Base-by-base conservation (phyloP, 2,888 invertebrate species). In the Pachliopta kotzebuea region DNA sequence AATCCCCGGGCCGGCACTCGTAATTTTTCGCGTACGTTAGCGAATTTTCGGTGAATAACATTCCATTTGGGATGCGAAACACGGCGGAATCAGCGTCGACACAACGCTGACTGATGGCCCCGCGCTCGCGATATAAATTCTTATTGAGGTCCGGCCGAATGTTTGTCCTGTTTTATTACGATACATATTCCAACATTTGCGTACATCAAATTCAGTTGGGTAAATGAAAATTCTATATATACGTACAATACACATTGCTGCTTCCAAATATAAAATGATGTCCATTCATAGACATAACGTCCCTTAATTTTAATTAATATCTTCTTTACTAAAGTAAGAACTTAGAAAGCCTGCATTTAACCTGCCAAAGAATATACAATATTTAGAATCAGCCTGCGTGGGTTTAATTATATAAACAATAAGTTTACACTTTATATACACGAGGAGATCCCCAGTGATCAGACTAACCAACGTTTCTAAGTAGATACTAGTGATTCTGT, bases 11-110 rank as follows among this genome's bases (percentile, higher is more conserved):
- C 45, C 79, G 84, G 84, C 78, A 78, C 79, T 82, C 86, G 90
- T 90, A 90, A 90, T 91, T 90, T 91, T 90, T 89, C 84, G 86
- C 90, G 86, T 86, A 86, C 84, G 84, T 80, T 86, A 85, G 83
- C 84, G 78, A 81, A 88, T 88, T 86, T 88, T 86, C 79, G 78
- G 83, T 86, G 90, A 89, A 90, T 90, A 89, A 88, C 90, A 91
- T 91, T 90, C 90, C 91, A 86, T 90, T 90, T 86, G 81, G 84
- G 79, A 86, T 84, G 86, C 84, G 84, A 78, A 86, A 86, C 86
- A 88, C 85, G 86, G 80, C 81, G 87, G 84, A 86, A 90, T 90
- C 90, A 88, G 84, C 84, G 90, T 88, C 89, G 85, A 86, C 88
- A 83, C 84, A 84, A 81, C 85, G 74, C 86, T 88, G 88, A 88